Conservation (phyloP, 2,113 vertebrate species). For the Psammodynastes pulverulentus region DNA sequence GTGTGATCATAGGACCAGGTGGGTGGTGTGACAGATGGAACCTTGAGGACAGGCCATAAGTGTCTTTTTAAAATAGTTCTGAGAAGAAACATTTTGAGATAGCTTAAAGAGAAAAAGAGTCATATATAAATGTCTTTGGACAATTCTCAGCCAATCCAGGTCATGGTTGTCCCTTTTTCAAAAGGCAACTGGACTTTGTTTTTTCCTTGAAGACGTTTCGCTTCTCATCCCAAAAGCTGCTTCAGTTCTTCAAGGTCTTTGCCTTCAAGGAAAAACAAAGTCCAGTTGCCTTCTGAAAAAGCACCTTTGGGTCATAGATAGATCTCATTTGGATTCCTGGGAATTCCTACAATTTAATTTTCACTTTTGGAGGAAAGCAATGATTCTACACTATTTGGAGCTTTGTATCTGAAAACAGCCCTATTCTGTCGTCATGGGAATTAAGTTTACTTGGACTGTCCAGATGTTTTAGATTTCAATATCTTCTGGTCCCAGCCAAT, state of each 20-base stretch:
- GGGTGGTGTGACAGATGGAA: background rate
- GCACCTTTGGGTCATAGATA: background rate
- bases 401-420: background rate
- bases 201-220: background rate
- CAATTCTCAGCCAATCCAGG: background rate
- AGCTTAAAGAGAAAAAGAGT: background rate
- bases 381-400: background rate
- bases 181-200: background rate
- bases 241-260: background rate
- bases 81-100: background rate
- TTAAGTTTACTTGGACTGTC: background rate
- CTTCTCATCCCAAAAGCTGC: background rate
- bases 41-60: background rate
- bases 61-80: background rate
- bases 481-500: background rate
- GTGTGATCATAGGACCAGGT: background rate
- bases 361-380: background rate
- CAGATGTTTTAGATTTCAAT: background rate
- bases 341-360: background rate
- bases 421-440: background rate
- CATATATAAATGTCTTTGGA: background rate
- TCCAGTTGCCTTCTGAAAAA: background rate
- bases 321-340: background rate
- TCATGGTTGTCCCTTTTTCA: background rate
- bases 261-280: background rate